Base-by-base conservation (phyloP, 2,888 invertebrate species). In the Noctua janthe region DNA sequence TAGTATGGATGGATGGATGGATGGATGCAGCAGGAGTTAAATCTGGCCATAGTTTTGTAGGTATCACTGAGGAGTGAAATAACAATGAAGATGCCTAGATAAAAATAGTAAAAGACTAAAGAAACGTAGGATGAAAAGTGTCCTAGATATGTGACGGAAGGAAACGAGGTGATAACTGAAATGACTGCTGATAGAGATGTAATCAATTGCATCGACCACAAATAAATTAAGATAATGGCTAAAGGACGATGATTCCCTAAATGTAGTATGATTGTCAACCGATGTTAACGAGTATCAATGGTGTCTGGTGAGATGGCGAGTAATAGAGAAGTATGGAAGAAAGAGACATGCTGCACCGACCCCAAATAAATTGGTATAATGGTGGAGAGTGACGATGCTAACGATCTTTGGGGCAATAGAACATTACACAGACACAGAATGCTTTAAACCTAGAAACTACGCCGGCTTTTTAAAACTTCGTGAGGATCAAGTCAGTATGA, bases 1-100 rank as follows among this genome's bases (percentile, higher is more conserved):
- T 74, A 43, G 67, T 64, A 54, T 56, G 56, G 56, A 35, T 72
- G 20, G 64, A 71, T 72, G 20, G 64, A 71, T 72, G 3, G 71
- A 56, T 84, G 23, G 70, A 69, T 77, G 74, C 54, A 43, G 43
- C 15, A 7, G 35, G 15, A 56, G 17, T 54, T 20, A 3, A 17
- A 43, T 13, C 13, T 43, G 11, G 6, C 10, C 15, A 43, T 6
- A 43, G 13, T 39, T 67, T 11, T 13, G 0, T 39, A 20, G 6
- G 4, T 35, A 35, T 62, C 47, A 13, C 47, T 6, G 7, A 7
- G 8, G 20, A 64, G 3, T 17, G 35, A 23, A 10, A 54, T 23
- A 0, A 10, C 0, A 64, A 20, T 4, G n/a, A 1, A 59, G 11
- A 59, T 59, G 59, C n/a, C 13, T 59, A 13, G 1, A n/a, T n/a